Evolutionary conservation across 2,888 invertebrate species (phyloP).

Genomic region (Phyto melanocephala): DNA sequence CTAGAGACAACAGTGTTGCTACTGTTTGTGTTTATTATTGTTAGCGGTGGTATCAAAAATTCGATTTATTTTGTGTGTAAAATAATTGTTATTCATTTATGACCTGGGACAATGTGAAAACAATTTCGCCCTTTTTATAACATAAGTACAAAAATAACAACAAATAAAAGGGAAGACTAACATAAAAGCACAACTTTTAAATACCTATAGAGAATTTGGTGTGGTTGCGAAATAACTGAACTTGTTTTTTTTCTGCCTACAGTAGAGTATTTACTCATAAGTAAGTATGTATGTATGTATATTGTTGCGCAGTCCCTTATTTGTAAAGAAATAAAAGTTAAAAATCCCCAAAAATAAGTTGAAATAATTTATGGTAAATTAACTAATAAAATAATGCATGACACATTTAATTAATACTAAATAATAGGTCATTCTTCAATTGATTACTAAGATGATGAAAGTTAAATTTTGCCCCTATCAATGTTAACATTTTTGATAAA

Average conservation of each 20-base stretch:
- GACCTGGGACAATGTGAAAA: slow-evolving; percentile 25
- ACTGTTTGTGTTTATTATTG: too few species aligned
- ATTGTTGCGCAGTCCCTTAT: background rate
- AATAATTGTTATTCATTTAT: slow-evolving; percentile 6
- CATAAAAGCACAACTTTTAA: background rate
- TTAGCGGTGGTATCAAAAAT: too few species aligned
- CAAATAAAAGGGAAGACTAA: background rate
- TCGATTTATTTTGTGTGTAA: background rate
- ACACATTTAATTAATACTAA: too few species aligned
- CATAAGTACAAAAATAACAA: background rate
- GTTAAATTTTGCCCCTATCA: background rate
- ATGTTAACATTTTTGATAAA: too few species aligned
- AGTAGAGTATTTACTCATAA: background rate
- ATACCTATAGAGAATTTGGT: background rate
- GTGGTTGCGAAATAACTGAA: background rate
- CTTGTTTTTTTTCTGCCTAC: background rate
- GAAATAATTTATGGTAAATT: too few species aligned
- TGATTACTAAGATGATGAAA: background rate
- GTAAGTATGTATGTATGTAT: too few species aligned
- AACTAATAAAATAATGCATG: too few species aligned
- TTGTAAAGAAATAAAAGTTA: too few species aligned
- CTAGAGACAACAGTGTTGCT: background rate
- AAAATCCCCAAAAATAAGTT: too few species aligned
- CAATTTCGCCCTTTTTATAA: background rate
- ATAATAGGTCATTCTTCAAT: too few species aligned